phyloP scores from a whole-genome alignment of 2,888 invertebrate genomes.

The Schizotus pectinicornis region DNA sequence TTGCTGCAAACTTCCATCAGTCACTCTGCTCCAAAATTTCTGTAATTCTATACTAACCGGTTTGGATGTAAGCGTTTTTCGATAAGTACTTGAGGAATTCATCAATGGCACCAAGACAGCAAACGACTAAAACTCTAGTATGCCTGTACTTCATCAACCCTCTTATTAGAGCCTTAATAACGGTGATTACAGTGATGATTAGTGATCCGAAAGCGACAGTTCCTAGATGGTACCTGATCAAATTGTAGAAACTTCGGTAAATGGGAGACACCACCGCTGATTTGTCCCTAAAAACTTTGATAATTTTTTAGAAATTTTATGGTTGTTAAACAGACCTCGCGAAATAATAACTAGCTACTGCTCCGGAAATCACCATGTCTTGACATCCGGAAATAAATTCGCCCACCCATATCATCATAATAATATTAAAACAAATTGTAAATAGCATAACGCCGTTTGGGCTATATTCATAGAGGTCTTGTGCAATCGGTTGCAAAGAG shows the following conservation, averaged over 20 bases:
- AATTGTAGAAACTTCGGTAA: conserved; percentile 27
- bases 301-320: no score
- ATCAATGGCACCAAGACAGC: conserved; percentile 27
- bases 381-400: no score
- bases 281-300: conserved; percentile 30
- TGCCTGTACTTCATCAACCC: conserved; percentile 8
- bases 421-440: no score
- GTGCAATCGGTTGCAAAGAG: no score
- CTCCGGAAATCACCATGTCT: no score
- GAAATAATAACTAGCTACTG: no score
- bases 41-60: conserved; percentile 20
- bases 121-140: conserved; percentile 30
- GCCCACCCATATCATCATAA: no score
- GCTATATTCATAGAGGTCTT: no score
- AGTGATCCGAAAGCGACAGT: conserved; percentile 35
- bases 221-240: conserved; percentile 34
- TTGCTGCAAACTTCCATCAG: conserved; percentile 27
- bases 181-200: conserved; percentile 29
- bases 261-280: conserved; percentile 28
- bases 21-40: background rate
- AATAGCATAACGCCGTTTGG: no score
- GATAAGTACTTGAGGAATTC: conserved; percentile 33
- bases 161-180: conserved; percentile 21
- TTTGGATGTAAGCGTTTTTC: conserved; percentile 37
- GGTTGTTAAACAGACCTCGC: no score